Percentiles rank a stretch among this genome's conserved stretches.
Evolutionary conservation across 2,113 vertebrate genomes (phyloP).

Genomic region (Oxyura jamaicensis): DNA sequence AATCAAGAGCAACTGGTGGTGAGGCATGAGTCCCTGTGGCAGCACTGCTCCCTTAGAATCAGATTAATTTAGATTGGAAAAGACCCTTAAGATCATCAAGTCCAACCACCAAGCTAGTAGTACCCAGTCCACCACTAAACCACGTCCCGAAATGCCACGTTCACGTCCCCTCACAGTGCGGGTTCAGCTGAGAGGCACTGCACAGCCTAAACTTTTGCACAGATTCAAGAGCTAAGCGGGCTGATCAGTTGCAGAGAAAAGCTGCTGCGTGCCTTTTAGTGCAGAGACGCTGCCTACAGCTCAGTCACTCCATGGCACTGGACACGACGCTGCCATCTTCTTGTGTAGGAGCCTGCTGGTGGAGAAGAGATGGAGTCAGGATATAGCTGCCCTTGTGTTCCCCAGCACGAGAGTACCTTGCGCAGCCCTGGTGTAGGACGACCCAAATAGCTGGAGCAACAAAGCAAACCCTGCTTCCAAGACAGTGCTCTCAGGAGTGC

Average conservation of each 20-base stretch:
- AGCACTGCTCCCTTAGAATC: background rate
- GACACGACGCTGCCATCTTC: background rate
- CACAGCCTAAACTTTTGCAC: background rate
- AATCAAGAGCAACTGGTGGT: background rate
- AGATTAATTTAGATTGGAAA: background rate
- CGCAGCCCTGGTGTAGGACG: background rate
- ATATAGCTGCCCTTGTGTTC: background rate
- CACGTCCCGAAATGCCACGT: background rate
- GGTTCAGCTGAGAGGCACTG: background rate
- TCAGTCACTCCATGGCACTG: background rate
- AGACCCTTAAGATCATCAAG: background rate
- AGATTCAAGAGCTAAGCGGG: background rate
- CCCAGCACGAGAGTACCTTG: background rate
- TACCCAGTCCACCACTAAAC: background rate
- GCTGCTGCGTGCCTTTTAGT: background rate
- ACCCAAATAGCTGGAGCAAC: background rate
- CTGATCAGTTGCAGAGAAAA: background rate
- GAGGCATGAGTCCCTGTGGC: background rate
- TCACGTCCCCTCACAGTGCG: background rate
- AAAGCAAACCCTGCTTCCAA: background rate
- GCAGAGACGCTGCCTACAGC: background rate
- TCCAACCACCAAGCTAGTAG: background rate
- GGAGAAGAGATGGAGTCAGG: background rate
- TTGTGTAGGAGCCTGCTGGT: background rate
- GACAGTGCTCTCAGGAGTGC: background rate